Percentiles rank a stretch among this genome's conserved stretches.
phyloP scores from a whole-genome alignment of 92 coral and sea anemone genomes.

The Scolanthus callimorphus region DNA sequence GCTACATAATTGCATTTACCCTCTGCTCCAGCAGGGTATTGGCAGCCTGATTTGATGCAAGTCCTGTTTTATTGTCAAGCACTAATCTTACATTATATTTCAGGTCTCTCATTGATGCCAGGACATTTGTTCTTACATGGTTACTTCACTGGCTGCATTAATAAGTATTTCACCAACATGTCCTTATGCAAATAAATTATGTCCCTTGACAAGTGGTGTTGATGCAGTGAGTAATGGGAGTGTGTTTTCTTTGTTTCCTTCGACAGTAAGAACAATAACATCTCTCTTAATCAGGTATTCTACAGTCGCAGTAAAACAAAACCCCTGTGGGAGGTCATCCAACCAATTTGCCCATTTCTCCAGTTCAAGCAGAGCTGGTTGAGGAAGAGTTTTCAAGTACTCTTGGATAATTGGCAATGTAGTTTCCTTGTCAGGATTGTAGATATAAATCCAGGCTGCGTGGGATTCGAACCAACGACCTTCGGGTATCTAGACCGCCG shows the following conservation, averaged over 20 bases:
- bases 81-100: conserved; percentile 35
- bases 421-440: neutral
- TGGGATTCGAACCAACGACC: too few relatives aligned
- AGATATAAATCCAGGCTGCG: too few relatives aligned
- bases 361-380: neutral
- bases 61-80: conserved; percentile 25
- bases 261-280: neutral
- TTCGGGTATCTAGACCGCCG: too few relatives aligned
- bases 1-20: conserved; percentile 59
- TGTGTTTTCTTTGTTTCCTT: neutral
- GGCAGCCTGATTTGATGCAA: conserved; percentile 38
- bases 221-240: neutral
- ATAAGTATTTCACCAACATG: neutral
- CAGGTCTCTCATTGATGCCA: conserved; percentile 45
- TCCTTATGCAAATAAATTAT: conserved; percentile 4
- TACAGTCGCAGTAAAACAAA: neutral
- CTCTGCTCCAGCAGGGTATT: conserved; percentile 49
- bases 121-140: conserved; percentile 12
- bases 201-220: neutral
- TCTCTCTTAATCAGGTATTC: conserved; percentile 3
- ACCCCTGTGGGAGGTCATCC: neutral
- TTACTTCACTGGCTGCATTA: neutral
- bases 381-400: neutral
- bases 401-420: neutral
- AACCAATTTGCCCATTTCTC: neutral